Evolutionary conservation across 2,113 vertebrate species (phyloP).

Genomic region (Chlorodrepanis virens): DNA sequence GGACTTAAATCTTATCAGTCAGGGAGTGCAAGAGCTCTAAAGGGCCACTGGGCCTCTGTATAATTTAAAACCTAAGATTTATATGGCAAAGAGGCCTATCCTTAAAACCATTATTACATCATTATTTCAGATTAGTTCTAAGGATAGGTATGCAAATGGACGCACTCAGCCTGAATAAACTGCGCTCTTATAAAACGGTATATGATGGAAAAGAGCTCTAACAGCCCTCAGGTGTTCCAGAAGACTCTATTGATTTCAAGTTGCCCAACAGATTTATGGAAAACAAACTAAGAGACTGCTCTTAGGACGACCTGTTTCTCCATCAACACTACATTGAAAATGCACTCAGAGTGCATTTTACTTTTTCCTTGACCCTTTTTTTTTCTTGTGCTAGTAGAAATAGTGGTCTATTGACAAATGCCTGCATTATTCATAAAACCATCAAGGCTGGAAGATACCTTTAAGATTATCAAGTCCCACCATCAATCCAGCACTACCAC

Average conservation of each 20-base stretch:
- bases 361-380: not conserved
- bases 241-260: not conserved
- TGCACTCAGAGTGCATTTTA: not conserved
- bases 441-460: not conserved
- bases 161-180: not conserved
- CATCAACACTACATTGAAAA: not conserved
- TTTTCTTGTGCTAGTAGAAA: not conserved
- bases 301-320: not conserved
- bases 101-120: constrained; percentile 7
- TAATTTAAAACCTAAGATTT: constrained; percentile 53
- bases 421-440: not conserved
- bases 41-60: constrained; percentile 16
- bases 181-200: not conserved
- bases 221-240: not conserved
- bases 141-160: not conserved
- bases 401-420: not conserved
- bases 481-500: not conserved
- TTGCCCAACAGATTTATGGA: not conserved
- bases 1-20: constrained; percentile 29
- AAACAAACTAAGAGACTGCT: not conserved
- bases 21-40: constrained; percentile 28
- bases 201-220: not conserved
- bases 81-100: not conserved
- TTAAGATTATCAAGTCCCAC: not conserved
- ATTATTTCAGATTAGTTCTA: constrained; percentile 13